Evolutionary conservation across 2,113 vertebrate species (phyloP), one percentile per base, ranked within the genome.

Genomic region (Eretmochelys imbricata): DNA sequence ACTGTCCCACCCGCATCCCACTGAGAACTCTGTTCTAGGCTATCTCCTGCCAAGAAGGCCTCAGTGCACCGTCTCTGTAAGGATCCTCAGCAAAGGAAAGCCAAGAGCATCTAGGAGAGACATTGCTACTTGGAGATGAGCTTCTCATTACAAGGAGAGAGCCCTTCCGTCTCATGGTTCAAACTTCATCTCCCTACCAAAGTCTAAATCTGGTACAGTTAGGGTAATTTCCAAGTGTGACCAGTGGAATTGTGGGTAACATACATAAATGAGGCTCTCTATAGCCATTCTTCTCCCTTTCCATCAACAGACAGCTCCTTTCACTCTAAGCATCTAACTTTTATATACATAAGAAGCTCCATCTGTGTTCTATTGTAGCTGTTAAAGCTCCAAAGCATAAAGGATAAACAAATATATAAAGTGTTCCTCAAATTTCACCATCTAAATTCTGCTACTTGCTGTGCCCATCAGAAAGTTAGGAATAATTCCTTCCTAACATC

Each of bases 381-480:
- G 89, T 92, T 94, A 88, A 95, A 96, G 65, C 81, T 76, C 10
- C 25, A 7, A 42, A 49, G 76, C 82, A 88, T 89, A 87, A 59
- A 69, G 86, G 42, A 76, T 46, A 46, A 76, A 76, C 31, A 38
- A 82, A 89, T 84, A 48, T 3, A 48, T 3, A 31, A 89, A 85
- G 9, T 38, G 24, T 72, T 87, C 95, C 89, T 83, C 94, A 95
- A 57, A 55, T 93, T 89, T 75, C 89, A 96, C 89, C 95, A 55
- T 84, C 81, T 91, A 89, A 69, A 89, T 75, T 86, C 91, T 88
- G 42, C 69, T 87, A 31, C 88, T 96, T 80, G 86, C 75, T 91
- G 82, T 82, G 54, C 54, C 89, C 76, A 20, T 59, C 90, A 84
- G 20, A 65, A 81, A 93, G 92, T 50, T 54, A 27, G 81, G 85